phyloP scores from a whole-genome alignment of 2,888 invertebrate species.

The Prosapia bicincta region DNA sequence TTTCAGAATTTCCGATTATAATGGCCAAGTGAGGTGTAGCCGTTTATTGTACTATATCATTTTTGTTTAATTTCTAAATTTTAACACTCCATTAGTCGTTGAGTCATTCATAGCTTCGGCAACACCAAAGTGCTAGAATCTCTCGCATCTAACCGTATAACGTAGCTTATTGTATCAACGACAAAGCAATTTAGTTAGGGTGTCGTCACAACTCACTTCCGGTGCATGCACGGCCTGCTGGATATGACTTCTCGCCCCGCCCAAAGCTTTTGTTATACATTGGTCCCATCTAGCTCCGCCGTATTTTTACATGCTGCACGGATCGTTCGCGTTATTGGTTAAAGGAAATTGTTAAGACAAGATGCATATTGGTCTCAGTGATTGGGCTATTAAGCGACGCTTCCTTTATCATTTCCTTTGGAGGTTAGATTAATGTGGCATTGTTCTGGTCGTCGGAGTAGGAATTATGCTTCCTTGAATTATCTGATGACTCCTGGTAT shows the following conservation, averaged over 20 bases:
- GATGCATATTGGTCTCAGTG: not conserved
- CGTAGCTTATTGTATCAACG: not conserved
- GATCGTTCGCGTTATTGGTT: no score
- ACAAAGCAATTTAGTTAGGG: not conserved
- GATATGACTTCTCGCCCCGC: not conserved
- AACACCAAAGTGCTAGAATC: no score
- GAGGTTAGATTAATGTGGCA: not conserved
- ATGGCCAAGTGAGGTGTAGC: no score
- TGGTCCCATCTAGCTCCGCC: not conserved
- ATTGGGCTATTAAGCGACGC: not conserved
- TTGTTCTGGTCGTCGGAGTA: not conserved
- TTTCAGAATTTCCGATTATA: no score
- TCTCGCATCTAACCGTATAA: not conserved
- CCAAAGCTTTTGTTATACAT: not conserved
- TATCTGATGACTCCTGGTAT: no score
- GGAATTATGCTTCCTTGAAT: no score
- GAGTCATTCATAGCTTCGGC: no score
- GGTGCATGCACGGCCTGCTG: not conserved
- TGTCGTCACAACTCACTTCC: not conserved
- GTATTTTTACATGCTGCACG: not conserved
- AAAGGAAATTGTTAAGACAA: not conserved
- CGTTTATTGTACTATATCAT: no score
- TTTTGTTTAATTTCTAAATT: no score
- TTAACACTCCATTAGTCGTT: no score
- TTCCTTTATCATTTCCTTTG: not conserved